phyloP scores from a whole-genome alignment of 2,888 invertebrate genomes.

The Metalampra italica region DNA sequence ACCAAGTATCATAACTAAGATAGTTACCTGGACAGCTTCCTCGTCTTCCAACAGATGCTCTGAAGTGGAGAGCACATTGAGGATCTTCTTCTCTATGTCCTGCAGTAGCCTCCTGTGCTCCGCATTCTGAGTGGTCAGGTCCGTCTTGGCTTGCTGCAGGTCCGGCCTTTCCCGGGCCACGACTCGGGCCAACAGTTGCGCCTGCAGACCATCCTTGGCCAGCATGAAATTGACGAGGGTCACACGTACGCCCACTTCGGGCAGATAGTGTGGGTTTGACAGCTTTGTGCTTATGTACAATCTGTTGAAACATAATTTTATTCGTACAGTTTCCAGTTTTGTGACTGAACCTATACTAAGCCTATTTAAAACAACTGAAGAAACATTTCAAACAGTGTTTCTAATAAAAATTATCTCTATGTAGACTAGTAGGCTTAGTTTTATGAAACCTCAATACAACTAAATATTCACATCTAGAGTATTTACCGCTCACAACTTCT shows the following conservation, averaged over 20 bases:
- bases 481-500: too few relatives aligned
- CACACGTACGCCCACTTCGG: slow-evolving; percentile 95
- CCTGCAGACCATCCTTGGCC: slow-evolving; percentile 91
- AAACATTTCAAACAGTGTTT: background rate
- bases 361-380: too few relatives aligned
- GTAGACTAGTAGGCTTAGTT: too few relatives aligned
- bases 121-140: slow-evolving; percentile 91
- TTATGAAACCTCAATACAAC: too few relatives aligned
- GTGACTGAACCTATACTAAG: too few relatives aligned
- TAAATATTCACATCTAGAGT: too few relatives aligned
- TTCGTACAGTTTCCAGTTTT: too few relatives aligned
- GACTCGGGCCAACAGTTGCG: slow-evolving; percentile 92
- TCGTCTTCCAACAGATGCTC: slow-evolving; percentile 89
- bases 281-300: slow-evolving; percentile 96
- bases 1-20: background rate
- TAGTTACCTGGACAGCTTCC: slow-evolving; percentile 85
- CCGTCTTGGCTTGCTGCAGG: slow-evolving; percentile 92
- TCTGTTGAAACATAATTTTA: slow-evolving; percentile 53
- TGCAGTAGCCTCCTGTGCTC: slow-evolving; percentile 89
- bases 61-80: slow-evolving; percentile 78
- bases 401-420: too few relatives aligned
- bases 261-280: slow-evolving; percentile 95
- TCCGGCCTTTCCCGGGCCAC: slow-evolving; percentile 96
- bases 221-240: slow-evolving; percentile 96
- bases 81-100: slow-evolving; percentile 94